Conservation (phyloP, 2,113 vertebrate genomes). For the Anolis sagrei region DNA sequence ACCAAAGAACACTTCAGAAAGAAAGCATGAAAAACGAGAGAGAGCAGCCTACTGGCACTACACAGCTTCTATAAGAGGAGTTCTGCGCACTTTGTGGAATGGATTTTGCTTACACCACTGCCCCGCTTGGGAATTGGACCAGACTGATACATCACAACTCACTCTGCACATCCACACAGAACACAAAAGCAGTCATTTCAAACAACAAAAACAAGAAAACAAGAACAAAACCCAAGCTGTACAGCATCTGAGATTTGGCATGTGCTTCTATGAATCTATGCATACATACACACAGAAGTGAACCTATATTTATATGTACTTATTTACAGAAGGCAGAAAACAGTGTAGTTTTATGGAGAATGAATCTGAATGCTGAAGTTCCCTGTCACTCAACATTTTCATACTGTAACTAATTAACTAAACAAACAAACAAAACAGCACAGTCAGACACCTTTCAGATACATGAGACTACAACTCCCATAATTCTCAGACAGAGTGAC, state of each 20-base stretch:
- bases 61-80: too few species aligned
- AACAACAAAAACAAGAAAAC: background rate
- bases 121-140: background rate
- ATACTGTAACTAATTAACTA: background rate
- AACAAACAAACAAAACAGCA: background rate
- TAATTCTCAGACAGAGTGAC: too few species aligned
- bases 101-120: background rate
- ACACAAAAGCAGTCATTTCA: constrained; percentile 55
- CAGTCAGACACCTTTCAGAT: background rate
- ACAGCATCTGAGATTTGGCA: constrained; percentile 60
- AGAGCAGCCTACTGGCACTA: too few species aligned
- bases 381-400: constrained; percentile 25
- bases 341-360: constrained; percentile 64
- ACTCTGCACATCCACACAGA: constrained; percentile 66
- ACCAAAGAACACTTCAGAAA: background rate
- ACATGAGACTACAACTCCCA: too few species aligned
- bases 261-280: constrained; percentile 64
- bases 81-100: too few species aligned
- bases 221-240: constrained; percentile 48
- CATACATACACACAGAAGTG: constrained; percentile 70
- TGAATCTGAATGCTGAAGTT: background rate
- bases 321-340: constrained; percentile 72
- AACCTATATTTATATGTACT: constrained; percentile 78
- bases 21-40: background rate
- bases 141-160: constrained; percentile 42